These are phyloP conservation scores for Oreochromis grahami DNA, from an alignment of 2,797 vertebrate species.

Conservation along the genomic window DNA sequence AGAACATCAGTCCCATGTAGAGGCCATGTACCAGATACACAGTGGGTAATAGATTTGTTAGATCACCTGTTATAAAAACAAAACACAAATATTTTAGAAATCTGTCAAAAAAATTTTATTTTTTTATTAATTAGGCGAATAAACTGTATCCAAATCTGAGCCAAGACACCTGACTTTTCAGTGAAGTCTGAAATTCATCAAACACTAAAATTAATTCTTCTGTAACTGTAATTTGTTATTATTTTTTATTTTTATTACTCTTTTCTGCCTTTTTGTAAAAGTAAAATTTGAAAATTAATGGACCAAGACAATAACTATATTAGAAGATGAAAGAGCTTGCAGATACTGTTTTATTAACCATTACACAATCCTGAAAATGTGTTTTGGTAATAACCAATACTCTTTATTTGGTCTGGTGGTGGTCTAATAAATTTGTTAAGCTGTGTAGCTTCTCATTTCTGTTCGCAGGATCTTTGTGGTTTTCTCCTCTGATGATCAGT, in stretches of 20 bases:
- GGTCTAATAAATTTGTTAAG: background rate
- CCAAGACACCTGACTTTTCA: background rate
- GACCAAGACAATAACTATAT: background rate
- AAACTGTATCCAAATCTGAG: background rate
- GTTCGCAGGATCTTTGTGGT: background rate
- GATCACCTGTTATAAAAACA: background rate
- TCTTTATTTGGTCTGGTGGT: accelerated
- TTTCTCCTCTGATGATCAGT: background rate
- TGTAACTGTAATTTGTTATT: background rate
- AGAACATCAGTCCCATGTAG: background rate
- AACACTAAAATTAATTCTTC: background rate
- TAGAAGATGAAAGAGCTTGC: background rate
- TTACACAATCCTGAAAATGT: background rate
- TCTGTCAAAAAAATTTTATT: accelerated
- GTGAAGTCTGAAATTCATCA: background rate
- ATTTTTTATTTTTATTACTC: background rate
- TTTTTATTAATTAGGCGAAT: background rate
- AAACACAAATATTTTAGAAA: background rate
- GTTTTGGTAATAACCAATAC: background rate
- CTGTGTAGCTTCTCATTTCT: background rate
- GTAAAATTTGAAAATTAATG: background rate
- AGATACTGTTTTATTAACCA: accelerated
- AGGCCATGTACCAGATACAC: background rate
- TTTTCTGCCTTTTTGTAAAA: background rate
- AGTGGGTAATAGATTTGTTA: background rate